phyloP scores from a whole-genome alignment of 2,113 vertebrate genomes.

The Percopsis transmontana region DNA sequence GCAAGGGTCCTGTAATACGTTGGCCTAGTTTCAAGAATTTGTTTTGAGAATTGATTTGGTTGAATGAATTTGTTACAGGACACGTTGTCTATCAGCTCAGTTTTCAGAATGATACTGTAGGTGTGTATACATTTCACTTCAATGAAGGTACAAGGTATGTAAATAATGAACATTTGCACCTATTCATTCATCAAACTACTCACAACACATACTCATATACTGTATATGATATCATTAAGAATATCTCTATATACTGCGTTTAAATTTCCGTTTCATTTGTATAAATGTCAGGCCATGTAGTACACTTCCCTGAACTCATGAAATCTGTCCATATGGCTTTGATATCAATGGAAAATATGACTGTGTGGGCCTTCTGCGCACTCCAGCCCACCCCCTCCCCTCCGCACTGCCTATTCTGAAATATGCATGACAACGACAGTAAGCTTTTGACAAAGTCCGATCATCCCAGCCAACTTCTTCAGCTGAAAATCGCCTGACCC shows the following conservation, averaged over 20 bases:
- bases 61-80: constrained; percentile 12
- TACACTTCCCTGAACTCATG: constrained; percentile 58
- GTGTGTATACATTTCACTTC: no score
- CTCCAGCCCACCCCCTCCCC: constrained; percentile 42
- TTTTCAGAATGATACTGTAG: no score
- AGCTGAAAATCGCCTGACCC: constrained; percentile 55
- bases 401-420: constrained; percentile 49
- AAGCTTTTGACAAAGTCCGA: constrained; percentile 42
- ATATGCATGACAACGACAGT: constrained; percentile 49
- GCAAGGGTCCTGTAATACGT: constrained; percentile 51
- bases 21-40: constrained; percentile 55
- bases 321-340: constrained; percentile 78
- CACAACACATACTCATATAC: no score
- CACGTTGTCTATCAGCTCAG: no score
- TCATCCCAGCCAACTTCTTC: constrained; percentile 54
- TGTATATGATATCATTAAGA: no score
- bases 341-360: constrained; percentile 81
- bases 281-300: constrained; percentile 41
- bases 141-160: no score
- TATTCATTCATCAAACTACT: no score
- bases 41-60: background rate
- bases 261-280: constrained; percentile 39
- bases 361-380: constrained; percentile 58
- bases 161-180: no score
- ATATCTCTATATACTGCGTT: constrained; percentile 44